Conservation (phyloP, 2,797 vertebrate genomes). For the Tokudaia tokunoshimensis region DNA sequence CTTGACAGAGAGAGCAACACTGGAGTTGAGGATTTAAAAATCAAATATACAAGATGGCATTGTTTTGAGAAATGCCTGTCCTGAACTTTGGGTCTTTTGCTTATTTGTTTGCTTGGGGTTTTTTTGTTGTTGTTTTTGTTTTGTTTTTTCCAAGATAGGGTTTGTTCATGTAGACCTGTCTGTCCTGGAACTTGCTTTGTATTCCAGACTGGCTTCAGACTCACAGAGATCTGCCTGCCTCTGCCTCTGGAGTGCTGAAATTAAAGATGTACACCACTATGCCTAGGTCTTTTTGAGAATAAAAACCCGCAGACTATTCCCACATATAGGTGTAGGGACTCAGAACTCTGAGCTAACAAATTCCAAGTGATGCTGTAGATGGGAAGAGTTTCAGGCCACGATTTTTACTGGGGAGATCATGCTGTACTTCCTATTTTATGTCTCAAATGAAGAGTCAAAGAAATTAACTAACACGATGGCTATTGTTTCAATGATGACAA, state of each 20-base stretch:
- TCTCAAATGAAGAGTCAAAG: slow-evolving; percentile 41
- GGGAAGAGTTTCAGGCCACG: neutral
- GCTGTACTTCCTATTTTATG: neutral
- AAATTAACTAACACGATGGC: neutral
- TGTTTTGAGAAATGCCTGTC: neutral
- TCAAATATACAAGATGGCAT: slow-evolving; percentile 6
- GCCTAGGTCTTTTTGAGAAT: neutral
- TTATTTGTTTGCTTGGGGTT: neutral
- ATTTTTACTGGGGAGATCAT: neutral
- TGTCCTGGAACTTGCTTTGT: neutral
- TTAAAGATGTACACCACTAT: neutral
- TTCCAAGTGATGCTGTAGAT: neutral
- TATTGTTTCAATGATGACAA: neutral
- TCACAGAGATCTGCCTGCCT: neutral
- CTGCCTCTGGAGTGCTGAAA: neutral
- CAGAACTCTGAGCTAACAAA: slow-evolving; percentile 17
- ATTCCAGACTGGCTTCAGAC: neutral
- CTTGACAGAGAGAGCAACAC: neutral
- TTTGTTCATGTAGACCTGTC: neutral
- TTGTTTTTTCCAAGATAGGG: neutral
- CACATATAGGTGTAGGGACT: neutral
- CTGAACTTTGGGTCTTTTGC: neutral
- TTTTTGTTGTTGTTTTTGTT: too few relatives aligned
- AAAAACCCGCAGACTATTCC: neutral
- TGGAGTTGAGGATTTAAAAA: slow-evolving; percentile 29